Percentiles rank a stretch among this genome's conserved stretches.
Conservation (phyloP, 2,888 invertebrate genomes). For the Tetheella fluctuosa region DNA sequence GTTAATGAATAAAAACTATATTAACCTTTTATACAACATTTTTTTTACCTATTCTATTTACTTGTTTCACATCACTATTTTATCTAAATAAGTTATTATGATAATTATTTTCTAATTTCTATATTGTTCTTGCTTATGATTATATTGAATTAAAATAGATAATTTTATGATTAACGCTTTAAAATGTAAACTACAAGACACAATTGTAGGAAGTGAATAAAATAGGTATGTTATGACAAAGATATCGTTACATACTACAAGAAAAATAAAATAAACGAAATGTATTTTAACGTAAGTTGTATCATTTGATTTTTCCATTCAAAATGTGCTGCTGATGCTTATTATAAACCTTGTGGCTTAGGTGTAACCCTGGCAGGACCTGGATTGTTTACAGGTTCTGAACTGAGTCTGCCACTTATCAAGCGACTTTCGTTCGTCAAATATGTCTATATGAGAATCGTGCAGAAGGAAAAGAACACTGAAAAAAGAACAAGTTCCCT, state of each 20-base stretch:
- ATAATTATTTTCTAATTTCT: background rate
- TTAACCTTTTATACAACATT: background rate
- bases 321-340: no score
- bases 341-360: no score
- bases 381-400: no score
- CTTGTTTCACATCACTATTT: constrained; percentile 16
- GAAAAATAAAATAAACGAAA: constrained; percentile 18
- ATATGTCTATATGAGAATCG: no score
- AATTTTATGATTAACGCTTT: constrained; percentile 42
- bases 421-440: no score
- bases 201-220: constrained; percentile 14
- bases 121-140: background rate
- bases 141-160: background rate
- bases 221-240: constrained; percentile 20
- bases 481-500: no score
- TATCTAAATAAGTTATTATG: background rate
- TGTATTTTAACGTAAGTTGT: constrained; percentile 2
- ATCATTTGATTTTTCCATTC: no score
- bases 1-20: constrained; percentile 1
- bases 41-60: constrained; percentile 6
- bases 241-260: constrained; percentile 3
- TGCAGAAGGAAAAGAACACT: no score
- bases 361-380: no score
- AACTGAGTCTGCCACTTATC: no score
- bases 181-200: constrained; percentile 39